Conservation (phyloP, 2,113 vertebrate species). For the Nothocercus nigrocapillus region DNA sequence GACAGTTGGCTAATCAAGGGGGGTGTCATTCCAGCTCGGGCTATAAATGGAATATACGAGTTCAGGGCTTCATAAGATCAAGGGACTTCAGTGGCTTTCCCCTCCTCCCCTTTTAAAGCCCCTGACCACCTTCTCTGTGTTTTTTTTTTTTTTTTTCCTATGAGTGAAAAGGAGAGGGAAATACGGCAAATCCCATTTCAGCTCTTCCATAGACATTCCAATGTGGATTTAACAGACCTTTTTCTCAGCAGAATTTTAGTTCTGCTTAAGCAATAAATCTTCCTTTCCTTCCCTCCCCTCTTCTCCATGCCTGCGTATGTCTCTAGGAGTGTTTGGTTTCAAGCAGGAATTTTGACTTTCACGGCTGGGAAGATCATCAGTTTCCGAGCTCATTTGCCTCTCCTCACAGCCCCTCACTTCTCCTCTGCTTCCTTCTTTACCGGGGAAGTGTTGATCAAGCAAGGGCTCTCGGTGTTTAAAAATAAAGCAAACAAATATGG, state of each 20-base stretch:
- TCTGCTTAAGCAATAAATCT: slow-evolving; percentile 76
- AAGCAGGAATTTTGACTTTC: slow-evolving; percentile 75
- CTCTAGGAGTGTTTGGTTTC: slow-evolving; percentile 75
- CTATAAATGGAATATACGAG: slow-evolving; percentile 87
- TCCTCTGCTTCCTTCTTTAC: slow-evolving; percentile 67
- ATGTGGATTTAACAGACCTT: slow-evolving; percentile 21
- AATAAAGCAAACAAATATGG: slow-evolving; percentile 82
- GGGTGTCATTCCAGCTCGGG: slow-evolving; percentile 80
- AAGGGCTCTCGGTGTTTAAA: slow-evolving; percentile 79
- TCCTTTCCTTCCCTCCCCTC: slow-evolving; percentile 22
- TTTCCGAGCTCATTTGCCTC: slow-evolving; percentile 51
- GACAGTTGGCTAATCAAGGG: slow-evolving; percentile 82
- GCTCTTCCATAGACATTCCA: slow-evolving; percentile 23
- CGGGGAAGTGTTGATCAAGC: slow-evolving; percentile 80
- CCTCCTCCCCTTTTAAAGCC: neutral
- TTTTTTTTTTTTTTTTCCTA: neutral
- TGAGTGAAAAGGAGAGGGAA: slow-evolving; percentile 34
- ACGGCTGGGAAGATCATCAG: slow-evolving; percentile 52
- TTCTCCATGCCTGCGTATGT: slow-evolving; percentile 9
- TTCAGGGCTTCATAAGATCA: slow-evolving; percentile 76
- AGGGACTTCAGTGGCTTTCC: slow-evolving; percentile 40
- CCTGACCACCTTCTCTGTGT: neutral
- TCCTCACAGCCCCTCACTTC: slow-evolving; percentile 8
- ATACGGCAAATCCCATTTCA: slow-evolving; percentile 36
- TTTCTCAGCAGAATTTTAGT: slow-evolving; percentile 73